Conservation (phyloP, 2,888 invertebrate species). For the Lacanobia wlatinum region DNA sequence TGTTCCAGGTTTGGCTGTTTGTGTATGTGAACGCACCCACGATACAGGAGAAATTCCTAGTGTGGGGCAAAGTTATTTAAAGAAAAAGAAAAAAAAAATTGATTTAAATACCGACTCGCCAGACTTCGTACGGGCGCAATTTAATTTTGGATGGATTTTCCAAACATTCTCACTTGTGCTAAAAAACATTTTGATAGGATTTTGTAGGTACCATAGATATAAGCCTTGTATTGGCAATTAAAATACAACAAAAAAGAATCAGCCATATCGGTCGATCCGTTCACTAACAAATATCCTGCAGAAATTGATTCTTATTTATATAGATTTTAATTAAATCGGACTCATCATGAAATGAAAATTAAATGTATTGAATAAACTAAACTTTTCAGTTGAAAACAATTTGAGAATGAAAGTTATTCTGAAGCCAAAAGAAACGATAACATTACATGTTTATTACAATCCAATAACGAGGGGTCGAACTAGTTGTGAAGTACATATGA, state of each 20-base stretch:
- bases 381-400: constrained; percentile 75
- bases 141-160: not conserved
- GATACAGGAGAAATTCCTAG: no score
- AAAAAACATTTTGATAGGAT: no score
- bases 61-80: no score
- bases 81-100: no score
- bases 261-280: not conserved
- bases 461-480: constrained; percentile 81
- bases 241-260: not conserved
- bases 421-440: constrained; percentile 76
- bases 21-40: no score
- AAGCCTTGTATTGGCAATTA: no score
- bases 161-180: not conserved
- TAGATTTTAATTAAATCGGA: not conserved
- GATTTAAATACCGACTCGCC: no score
- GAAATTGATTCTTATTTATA: not conserved
- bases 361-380: not conserved
- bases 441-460: constrained; percentile 78
- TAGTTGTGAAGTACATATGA: constrained; percentile 81
- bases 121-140: not conserved
- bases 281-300: not conserved
- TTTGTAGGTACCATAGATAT: no score
- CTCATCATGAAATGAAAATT: not conserved
- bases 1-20: no score
- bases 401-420: constrained; percentile 71